These are phyloP conservation scores for Camponotus pennsylvanicus DNA, from an alignment of 1,140 invertebrate species.

Conservation along the genomic window DNA sequence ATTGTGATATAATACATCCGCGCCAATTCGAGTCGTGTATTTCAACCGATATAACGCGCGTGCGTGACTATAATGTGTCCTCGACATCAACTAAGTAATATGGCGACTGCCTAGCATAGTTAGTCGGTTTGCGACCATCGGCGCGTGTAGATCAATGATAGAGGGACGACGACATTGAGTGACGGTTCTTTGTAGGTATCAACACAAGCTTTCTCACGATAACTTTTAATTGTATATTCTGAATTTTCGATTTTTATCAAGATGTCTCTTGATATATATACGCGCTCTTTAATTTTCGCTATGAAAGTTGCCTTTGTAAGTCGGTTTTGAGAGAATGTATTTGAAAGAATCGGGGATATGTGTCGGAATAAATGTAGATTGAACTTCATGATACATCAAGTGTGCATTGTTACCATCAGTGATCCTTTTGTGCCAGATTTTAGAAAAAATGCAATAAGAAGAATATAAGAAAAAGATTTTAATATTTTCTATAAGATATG, in stretches of 20 bases:
- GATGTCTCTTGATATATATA: not conserved
- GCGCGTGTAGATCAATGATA: slow-evolving; percentile 31
- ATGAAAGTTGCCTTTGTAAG: slow-evolving; percentile 16
- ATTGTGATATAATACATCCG: slow-evolving; percentile 49
- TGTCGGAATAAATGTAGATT: not conserved
- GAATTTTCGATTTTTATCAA: no score
- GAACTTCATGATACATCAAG: not conserved
- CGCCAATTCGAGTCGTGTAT: slow-evolving; percentile 41
- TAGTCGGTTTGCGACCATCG: slow-evolving; percentile 52
- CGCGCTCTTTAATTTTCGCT: not conserved
- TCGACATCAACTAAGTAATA: not conserved
- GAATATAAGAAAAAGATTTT: no score
- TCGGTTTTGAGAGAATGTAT: not conserved
- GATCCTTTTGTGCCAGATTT: not conserved
- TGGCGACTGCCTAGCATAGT: slow-evolving; percentile 24
- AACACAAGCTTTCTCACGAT: not conserved
- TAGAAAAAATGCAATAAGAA: slow-evolving; percentile 10
- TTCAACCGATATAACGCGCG: slow-evolving; percentile 32
- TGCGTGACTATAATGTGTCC: slow-evolving; percentile 24
- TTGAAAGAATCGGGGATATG: not conserved
- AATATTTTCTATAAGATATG: not conserved
- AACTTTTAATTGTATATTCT: not conserved
- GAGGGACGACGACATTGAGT: slow-evolving; percentile 7
- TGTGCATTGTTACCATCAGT: not conserved
- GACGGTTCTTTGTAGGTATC: slow-evolving; percentile 18